phyloP scores from a whole-genome alignment of 2,888 invertebrate species.

The Subacronicta megacephala region DNA sequence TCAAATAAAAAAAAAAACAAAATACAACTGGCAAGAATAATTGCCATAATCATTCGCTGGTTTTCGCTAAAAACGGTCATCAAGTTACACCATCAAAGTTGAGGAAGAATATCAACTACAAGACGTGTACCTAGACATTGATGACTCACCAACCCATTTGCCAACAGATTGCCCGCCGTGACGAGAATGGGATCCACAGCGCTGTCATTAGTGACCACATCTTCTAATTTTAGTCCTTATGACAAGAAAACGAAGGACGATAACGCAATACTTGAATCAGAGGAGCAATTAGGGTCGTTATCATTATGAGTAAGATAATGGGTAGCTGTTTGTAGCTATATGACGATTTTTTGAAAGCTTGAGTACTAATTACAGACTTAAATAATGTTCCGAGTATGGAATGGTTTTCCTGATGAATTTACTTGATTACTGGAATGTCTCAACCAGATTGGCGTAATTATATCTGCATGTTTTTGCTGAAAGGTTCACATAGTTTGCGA shows the following conservation, averaged over 20 bases:
- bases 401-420: slow-evolving; percentile 23
- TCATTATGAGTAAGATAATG: slow-evolving; percentile 53
- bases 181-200: slow-evolving; percentile 57
- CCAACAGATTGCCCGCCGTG: slow-evolving; percentile 54
- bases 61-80: too few species aligned
- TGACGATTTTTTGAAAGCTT: slow-evolving; percentile 37
- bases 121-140: slow-evolving; percentile 32
- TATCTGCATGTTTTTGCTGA: too few species aligned
- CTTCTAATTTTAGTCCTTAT: slow-evolving; percentile 43
- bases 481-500: too few species aligned
- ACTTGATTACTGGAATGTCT: slow-evolving; percentile 4
- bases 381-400: slow-evolving; percentile 29
- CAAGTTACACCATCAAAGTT: background rate
- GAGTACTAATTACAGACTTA: slow-evolving; percentile 23
- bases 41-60: too few species aligned
- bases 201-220: slow-evolving; percentile 52
- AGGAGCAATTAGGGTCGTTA: slow-evolving; percentile 56
- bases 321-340: slow-evolving; percentile 39
- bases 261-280: slow-evolving; percentile 21
- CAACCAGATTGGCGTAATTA: background rate
- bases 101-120: slow-evolving; percentile 9
- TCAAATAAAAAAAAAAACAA: too few species aligned
- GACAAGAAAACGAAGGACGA: slow-evolving; percentile 31
- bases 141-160: slow-evolving; percentile 59
- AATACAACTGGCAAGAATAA: too few species aligned